Conservation (phyloP, 1,140 invertebrate genomes). For the Caerostris extrusa region DNA sequence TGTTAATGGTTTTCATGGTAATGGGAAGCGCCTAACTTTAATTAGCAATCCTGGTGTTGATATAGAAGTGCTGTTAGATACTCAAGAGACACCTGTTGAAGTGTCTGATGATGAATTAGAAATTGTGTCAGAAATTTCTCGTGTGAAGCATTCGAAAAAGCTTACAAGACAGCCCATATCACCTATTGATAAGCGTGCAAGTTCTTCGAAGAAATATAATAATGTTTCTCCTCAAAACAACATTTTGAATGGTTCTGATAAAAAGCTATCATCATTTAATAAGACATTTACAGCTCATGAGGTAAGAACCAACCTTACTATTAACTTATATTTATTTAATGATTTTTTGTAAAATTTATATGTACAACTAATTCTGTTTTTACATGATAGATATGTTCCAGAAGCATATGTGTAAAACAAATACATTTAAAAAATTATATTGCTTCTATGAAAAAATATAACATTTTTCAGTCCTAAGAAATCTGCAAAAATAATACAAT, state of each 20-base stretch:
- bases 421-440: no score
- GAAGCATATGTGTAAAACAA: no score
- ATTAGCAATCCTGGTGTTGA: slow-evolving; percentile 9
- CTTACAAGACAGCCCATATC: background rate
- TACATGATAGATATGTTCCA: no score
- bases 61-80: background rate
- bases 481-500: no score
- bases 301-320: background rate
- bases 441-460: no score
- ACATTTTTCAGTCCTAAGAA: no score
- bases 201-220: background rate
- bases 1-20: background rate
- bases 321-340: no score
- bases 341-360: no score
- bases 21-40: no score
- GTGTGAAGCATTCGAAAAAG: no score
- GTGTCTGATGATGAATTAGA: background rate
- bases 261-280: background rate
- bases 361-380: no score
- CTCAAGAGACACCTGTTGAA: background rate
- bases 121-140: background rate
- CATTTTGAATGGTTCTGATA: background rate
- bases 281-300: slow-evolving; percentile 13
- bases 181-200: background rate
- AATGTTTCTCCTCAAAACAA: background rate